Evolutionary conservation across 53 echinoderm and acorn worm species (phyloP), one percentile per base, ranked within the genome.

Genomic region (Echinometra lucunter): DNA sequence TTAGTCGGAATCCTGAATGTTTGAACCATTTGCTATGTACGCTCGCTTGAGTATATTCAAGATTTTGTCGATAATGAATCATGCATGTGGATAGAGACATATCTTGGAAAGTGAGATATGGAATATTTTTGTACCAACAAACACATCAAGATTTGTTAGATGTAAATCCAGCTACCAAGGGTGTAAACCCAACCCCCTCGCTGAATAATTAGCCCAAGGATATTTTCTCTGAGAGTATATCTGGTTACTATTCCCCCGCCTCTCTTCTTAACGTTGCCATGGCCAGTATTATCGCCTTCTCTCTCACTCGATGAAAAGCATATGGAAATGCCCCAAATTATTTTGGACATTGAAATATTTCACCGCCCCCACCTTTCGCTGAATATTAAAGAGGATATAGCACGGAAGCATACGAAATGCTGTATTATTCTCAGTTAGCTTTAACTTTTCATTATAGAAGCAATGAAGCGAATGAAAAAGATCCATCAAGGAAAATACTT

Each of bases 191-290:
- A 55, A 37, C 57, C 93, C 74, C 37, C 47, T 56, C 21, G 37
- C 30, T 78, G 93, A 35, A 92, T 92, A 92, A 72, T 92, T 74
- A 75, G 93, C 93, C 93, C 80, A n/a, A 18, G 93, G 93, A 92
- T 92, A 92, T 92, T 92, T 92, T 92, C 75, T 49, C 85, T 85
- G 12, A 28, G 49, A 60, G 92, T 40, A 66, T 91, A 91, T 91
- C 92, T 91, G 15, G 92, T 91, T 91, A 69, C 92, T 40, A 45
- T 2, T 60, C 70, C 28, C 45, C 45, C 66, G 38, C 70, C 69
- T 69, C 23, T 17, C n/a, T 34, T 55, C 40, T 53, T 27, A 35
- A 32, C 38, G 78, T 45, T 85, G 49, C 49, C 85, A 27, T 85
- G 85, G 49, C 47, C 44, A 81, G 53, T 53, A 44, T 42, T 81